Conservation (phyloP, 1,140 invertebrate species). For the Drosophila sp. region DNA sequence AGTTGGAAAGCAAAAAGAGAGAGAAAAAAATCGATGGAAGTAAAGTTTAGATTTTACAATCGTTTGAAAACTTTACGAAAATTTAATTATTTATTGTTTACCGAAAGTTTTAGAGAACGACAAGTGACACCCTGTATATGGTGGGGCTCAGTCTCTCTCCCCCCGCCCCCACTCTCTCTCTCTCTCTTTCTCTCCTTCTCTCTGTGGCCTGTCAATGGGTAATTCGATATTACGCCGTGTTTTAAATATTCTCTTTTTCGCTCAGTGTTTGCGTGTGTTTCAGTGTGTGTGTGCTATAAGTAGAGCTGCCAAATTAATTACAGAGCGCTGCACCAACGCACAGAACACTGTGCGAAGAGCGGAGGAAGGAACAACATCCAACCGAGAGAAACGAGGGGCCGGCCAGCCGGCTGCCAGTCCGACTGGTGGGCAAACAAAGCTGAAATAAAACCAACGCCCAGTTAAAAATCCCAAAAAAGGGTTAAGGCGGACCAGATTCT, state of each 20-base stretch:
- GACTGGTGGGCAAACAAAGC: conserved; percentile 18
- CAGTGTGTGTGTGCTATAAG: conserved; percentile 34
- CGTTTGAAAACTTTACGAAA: not conserved
- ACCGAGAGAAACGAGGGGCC: not conserved
- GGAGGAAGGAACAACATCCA: not conserved
- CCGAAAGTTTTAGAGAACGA: conserved; percentile 16
- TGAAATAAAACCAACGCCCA: conserved; percentile 32
- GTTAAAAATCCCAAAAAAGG: conserved; percentile 29
- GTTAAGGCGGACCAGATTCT: conserved; percentile 21
- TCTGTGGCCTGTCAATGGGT: conserved; percentile 53
- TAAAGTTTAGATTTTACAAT: no score
- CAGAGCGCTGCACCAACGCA: conserved; percentile 75
- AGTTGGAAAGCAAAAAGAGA: conserved; percentile 34
- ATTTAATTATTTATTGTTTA: conserved; percentile 40
- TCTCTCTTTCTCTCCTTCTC: not conserved
- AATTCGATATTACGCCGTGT: conserved; percentile 69
- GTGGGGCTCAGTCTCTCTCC: conserved; percentile 1
- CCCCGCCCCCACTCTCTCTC: not conserved
- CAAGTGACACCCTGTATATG: conserved; percentile 47
- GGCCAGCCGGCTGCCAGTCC: not conserved
- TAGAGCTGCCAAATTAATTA: conserved; percentile 76
- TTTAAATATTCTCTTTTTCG: conserved; percentile 72
- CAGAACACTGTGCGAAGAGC: conserved; percentile 22
- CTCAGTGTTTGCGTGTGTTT: conserved; percentile 25
- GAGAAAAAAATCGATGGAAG: not conserved